phyloP scores from a whole-genome alignment of 2,797 vertebrate species.

The Chlorospingus semifuscus region DNA sequence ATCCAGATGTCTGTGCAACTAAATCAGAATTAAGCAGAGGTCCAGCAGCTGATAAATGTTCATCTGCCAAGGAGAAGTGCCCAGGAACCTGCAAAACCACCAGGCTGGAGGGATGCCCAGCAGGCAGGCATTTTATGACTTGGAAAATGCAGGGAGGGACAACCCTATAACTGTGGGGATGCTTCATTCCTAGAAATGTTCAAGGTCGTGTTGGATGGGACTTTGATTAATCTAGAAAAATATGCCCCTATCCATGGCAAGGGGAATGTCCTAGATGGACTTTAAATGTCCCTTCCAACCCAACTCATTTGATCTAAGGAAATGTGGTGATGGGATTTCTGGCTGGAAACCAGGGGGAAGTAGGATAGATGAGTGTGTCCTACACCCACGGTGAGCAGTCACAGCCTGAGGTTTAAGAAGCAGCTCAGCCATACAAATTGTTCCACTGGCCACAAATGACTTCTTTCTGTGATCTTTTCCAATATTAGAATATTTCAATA shows the following conservation, averaged over 20 bases:
- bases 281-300: not conserved
- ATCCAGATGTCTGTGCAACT: not conserved
- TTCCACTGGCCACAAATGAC: not conserved
- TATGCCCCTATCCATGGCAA: not conserved
- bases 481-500: not conserved
- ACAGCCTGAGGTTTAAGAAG: not conserved
- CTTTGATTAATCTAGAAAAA: not conserved
- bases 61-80: not conserved
- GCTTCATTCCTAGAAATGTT: not conserved
- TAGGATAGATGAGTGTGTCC: not conserved
- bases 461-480: not conserved
- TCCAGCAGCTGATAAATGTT: not conserved
- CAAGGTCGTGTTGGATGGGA: fast-evolving
- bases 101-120: not conserved
- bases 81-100: not conserved
- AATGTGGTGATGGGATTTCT: not conserved
- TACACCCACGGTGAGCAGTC: not conserved
- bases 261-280: not conserved
- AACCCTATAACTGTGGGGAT: not conserved
- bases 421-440: not conserved
- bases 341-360: not conserved
- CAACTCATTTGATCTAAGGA: not conserved
- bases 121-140: not conserved
- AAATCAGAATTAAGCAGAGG: not conserved
- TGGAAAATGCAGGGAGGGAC: not conserved